Base-by-base conservation (phyloP, 1,140 invertebrate species). In the Aphelinus certus region DNA sequence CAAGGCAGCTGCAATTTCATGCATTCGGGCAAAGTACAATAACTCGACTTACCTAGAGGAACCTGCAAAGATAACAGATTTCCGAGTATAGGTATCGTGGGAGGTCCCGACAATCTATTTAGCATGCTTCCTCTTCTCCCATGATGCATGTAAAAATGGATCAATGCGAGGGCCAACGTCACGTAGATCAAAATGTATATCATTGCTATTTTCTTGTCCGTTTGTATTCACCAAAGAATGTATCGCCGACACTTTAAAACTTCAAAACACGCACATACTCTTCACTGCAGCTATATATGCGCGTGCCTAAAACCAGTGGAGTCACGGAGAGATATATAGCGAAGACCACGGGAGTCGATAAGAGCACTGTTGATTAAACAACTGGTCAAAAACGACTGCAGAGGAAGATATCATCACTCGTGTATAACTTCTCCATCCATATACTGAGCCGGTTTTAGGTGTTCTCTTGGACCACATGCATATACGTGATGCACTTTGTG, bases 61-160 rank as follows among this genome's bases (percentile, higher is more conserved):
- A 77, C 48, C 26, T 76, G 63, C 5, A 78, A 57, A 7, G 56
- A 45, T 3, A 68, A 43, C 49, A 78, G 0, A 66, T 83, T 83
- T 26, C 83, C 83, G 3, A 83, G 1, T 9, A 83, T 5, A 3
- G 83, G 83, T 60, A 74, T 65, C 5, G 58, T 45, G 5, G 10
- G 55, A 4, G 79, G 78, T 10, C 83, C 82, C 3, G 80, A 80
- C 73, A 85, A 77, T n/a, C 67, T 76, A 55, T 82, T 69, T 0
- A 82, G 62, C 1, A 74, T 45, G 47, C 55, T 68, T 0, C 76
- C 79, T 71, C 60, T 81, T 51, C 70, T 68, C 68, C 58, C 73
- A 79, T 76, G 7, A 73, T 7, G 3, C 46, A 48, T 7, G n/a
- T 58, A 58, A 2, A 3, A 56, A 56, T 56, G 7, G 9, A 56